Percentiles rank a stretch among this genome's conserved stretches.
These are phyloP conservation scores for Apostichopus leukothele DNA, from an alignment of 53 echinoderm and acorn worm genomes.

Conservation along the genomic window DNA sequence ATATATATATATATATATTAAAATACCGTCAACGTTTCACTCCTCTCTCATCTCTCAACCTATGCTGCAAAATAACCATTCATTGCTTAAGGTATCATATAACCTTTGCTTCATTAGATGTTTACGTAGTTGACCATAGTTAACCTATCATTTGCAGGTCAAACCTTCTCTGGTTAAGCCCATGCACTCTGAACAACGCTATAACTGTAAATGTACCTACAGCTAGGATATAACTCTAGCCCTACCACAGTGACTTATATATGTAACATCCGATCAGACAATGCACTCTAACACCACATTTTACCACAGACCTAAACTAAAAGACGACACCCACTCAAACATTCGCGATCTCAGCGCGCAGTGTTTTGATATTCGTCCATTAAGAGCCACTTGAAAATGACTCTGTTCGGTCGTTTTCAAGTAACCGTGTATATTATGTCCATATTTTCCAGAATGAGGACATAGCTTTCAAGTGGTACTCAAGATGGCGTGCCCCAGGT, in stretches of 20 bases:
- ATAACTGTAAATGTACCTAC: too few species aligned
- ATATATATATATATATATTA: too few species aligned
- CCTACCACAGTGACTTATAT: background rate
- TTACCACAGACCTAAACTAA: background rate
- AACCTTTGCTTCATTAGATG: too few species aligned
- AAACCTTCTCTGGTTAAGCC: too few species aligned
- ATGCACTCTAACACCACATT: background rate
- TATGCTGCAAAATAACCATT: too few species aligned
- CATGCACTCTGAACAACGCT: too few species aligned
- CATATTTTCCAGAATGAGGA: constrained; percentile 24
- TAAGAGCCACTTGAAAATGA: constrained; percentile 30
- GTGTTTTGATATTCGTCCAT: constrained; percentile 25
- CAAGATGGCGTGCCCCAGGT: constrained; percentile 29
- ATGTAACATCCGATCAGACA: constrained; percentile 6
- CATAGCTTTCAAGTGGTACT: constrained; percentile 10
- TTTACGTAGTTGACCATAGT: too few species aligned
- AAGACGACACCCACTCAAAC: background rate
- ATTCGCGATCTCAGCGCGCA: background rate
- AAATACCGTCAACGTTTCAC: too few species aligned
- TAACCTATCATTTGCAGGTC: too few species aligned
- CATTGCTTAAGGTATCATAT: too few species aligned
- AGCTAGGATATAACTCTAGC: too few species aligned
- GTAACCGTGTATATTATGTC: constrained; percentile 14
- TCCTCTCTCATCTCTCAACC: too few species aligned
- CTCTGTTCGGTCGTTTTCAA: background rate